Conservation (phyloP, 2,113 vertebrate genomes). For the Gallinago media region DNA sequence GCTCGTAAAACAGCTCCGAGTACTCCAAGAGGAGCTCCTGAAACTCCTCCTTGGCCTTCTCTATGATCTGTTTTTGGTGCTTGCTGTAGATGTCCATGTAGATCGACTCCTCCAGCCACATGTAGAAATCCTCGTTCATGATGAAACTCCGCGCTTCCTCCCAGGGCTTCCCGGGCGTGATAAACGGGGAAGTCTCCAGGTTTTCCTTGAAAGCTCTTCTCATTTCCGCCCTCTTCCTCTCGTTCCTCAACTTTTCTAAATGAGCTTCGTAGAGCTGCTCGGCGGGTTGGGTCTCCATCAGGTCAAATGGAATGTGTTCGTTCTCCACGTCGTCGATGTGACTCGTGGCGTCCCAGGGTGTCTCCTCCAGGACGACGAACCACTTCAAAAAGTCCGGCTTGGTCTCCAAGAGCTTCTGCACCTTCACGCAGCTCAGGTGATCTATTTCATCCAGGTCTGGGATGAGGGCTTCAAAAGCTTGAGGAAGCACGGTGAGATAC, state of each 20-base stretch:
- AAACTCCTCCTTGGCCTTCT: conserved; percentile 95
- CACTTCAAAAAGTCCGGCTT: conserved; percentile 91
- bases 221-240: conserved; percentile 90
- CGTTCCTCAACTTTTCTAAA: conserved; percentile 87
- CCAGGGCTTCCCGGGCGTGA: conserved; percentile 96
- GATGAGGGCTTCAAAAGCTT: conserved; percentile 86
- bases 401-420: conserved; percentile 89
- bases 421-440: conserved; percentile 86
- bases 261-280: conserved; percentile 87
- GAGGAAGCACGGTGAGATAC: conserved; percentile 87
- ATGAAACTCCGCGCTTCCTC: conserved; percentile 97
- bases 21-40: conserved; percentile 96
- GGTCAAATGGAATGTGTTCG: conserved; percentile 92
- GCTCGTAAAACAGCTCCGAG: conserved; percentile 96
- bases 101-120: conserved; percentile 91
- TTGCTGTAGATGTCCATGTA: conserved; percentile 94
- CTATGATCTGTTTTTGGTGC: conserved; percentile 96
- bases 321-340: conserved; percentile 89
- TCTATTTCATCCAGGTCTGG: conserved; percentile 92
- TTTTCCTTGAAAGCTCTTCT: conserved; percentile 90
- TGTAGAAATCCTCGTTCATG: conserved; percentile 96
- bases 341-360: conserved; percentile 90
- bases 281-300: conserved; percentile 87
- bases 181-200: conserved; percentile 88
- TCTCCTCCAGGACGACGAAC: conserved; percentile 95